These are phyloP conservation scores for Aramus guarauna DNA, from an alignment of 2,113 vertebrate species.

Conservation along the genomic window DNA sequence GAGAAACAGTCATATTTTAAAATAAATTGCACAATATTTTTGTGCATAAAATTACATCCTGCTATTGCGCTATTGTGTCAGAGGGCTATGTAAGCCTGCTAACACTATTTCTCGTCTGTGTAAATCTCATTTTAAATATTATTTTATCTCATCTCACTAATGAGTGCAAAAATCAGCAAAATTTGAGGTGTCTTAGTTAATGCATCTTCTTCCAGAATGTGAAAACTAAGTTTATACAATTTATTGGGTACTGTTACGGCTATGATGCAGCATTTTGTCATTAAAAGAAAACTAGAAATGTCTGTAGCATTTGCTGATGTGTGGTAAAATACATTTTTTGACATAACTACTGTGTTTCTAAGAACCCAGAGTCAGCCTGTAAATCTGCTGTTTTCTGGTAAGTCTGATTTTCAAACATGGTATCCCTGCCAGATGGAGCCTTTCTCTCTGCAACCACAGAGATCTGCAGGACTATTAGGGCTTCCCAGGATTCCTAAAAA, in stretches of 20 bases:
- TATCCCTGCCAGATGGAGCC: neutral
- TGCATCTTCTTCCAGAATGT: neutral
- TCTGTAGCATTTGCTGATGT: neutral
- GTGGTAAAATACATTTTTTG: neutral
- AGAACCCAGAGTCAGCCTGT: neutral
- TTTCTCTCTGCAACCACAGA: neutral
- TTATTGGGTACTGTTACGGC: neutral
- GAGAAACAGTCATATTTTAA: neutral
- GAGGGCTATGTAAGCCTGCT: neutral
- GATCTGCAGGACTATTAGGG: neutral
- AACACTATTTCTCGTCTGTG: neutral
- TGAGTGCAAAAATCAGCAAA: neutral
- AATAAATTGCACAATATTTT: neutral
- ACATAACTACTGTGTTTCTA: neutral
- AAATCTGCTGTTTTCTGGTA: neutral
- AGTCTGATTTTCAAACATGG: neutral
- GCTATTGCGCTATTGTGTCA: neutral
- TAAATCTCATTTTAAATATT: neutral
- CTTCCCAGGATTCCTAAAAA: neutral
- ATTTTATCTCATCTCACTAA: neutral
- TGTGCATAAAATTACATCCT: neutral
- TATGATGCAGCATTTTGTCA: neutral
- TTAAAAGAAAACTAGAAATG: neutral
- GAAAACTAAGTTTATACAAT: neutral
- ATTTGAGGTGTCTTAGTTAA: neutral